phyloP scores from a whole-genome alignment of 1,140 invertebrate species.

The Drosophila carrolli region DNA sequence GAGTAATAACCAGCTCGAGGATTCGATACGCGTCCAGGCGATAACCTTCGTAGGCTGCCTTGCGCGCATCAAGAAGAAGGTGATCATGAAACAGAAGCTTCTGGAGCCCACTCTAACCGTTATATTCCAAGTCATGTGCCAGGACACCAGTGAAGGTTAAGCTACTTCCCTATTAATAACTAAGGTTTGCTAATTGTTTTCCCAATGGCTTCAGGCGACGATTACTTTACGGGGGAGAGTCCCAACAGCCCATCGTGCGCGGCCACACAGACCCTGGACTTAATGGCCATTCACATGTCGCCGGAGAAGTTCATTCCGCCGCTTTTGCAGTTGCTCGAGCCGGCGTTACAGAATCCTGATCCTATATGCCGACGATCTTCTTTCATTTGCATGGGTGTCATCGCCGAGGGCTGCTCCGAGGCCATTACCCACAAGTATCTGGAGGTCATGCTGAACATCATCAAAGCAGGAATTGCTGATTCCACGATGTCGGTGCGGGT shows the following conservation, averaged over 20 bases:
- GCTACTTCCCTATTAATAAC: not conserved
- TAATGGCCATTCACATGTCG: constrained; percentile 91
- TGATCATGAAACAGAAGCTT: constrained; percentile 90
- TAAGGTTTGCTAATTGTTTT: not conserved
- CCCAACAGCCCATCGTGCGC: constrained; percentile 86
- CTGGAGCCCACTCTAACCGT: constrained; percentile 89
- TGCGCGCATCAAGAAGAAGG: constrained; percentile 89
- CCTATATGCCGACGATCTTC: constrained; percentile 88
- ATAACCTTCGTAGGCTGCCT: constrained; percentile 89
- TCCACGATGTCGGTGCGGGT: constrained; percentile 86
- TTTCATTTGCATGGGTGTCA: constrained; percentile 90
- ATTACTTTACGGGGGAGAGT: constrained; percentile 39
- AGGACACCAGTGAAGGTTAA: constrained; percentile 80
- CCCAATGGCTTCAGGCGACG: not conserved
- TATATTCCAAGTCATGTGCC: constrained; percentile 89
- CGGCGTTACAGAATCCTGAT: constrained; percentile 86
- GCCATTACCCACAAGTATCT: constrained; percentile 90
- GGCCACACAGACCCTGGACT: constrained; percentile 90
- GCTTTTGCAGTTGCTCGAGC: constrained; percentile 88
- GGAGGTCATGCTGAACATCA: constrained; percentile 88
- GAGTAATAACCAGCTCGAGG: constrained; percentile 86
- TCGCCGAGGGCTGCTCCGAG: constrained; percentile 93
- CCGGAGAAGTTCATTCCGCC: constrained; percentile 91
- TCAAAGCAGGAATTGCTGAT: constrained; percentile 90
- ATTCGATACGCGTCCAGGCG: constrained; percentile 88